These are phyloP conservation scores for Rhadina sibilatrix DNA, from an alignment of 2,113 vertebrate species.

Conservation along the genomic window DNA sequence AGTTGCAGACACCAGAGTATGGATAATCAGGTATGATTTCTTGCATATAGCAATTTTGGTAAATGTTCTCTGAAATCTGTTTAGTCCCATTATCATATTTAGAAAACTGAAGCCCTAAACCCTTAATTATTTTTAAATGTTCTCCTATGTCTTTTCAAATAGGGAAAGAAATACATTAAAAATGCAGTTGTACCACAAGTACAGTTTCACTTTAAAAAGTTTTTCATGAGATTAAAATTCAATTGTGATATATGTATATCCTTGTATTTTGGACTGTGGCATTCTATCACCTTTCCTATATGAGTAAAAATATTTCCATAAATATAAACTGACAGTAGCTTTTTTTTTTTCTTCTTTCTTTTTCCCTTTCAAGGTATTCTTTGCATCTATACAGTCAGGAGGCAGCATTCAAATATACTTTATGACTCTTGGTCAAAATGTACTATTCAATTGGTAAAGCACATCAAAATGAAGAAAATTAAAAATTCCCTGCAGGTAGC, in stretches of 20 bases:
- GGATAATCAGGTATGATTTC: not conserved
- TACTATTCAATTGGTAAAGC: conserved; percentile 87
- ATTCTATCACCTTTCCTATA: not conserved
- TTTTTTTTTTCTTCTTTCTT: not conserved
- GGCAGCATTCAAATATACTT: conserved; percentile 95
- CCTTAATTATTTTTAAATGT: not conserved
- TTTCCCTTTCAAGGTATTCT: conserved; percentile 83
- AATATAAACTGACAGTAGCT: conserved; percentile 17
- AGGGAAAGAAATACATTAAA: not conserved
- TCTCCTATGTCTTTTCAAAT: not conserved
- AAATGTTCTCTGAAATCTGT: not conserved
- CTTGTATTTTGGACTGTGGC: not conserved
- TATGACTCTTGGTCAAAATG: conserved; percentile 92
- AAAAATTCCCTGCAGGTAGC: conserved; percentile 26
- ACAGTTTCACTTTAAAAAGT: not conserved
- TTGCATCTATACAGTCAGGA: conserved; percentile 86
- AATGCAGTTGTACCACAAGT: not conserved
- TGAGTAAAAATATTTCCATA: conserved; percentile 17
- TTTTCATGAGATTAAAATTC: conserved; percentile 2
- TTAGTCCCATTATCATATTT: not conserved
- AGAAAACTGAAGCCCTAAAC: not conserved
- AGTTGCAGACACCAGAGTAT: not conserved
- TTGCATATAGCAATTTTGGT: not conserved
- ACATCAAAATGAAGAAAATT: conserved; percentile 23
- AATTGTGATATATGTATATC: not conserved